phyloP scores from a whole-genome alignment of 2,113 vertebrate genomes.

The Ceuthmochares aereus region DNA sequence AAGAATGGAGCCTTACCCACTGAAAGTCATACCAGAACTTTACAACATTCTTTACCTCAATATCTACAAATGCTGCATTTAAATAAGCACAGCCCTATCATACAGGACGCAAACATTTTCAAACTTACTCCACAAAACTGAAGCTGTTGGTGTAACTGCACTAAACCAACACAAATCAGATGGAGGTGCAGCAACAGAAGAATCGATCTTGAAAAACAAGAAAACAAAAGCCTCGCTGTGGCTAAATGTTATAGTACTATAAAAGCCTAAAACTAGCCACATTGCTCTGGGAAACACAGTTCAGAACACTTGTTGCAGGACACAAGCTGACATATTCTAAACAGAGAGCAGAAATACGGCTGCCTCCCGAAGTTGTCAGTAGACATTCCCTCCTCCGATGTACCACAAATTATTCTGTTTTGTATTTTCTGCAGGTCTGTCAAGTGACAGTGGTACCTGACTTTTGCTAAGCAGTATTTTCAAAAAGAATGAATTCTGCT shows the following conservation, averaged over 20 bases:
- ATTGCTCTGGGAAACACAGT: not conserved
- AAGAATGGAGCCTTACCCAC: accelerated
- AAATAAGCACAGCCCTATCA: not conserved
- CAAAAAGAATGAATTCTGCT: accelerated
- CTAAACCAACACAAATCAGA: not conserved
- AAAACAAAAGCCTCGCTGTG: not conserved
- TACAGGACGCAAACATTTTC: not conserved
- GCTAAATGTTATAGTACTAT: not conserved
- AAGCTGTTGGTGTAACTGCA: not conserved
- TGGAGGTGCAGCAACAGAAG: not conserved
- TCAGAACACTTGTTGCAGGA: not conserved
- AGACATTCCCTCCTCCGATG: not conserved
- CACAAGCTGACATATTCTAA: not conserved
- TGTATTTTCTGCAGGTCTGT: not conserved
- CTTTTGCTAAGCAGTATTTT: not conserved
- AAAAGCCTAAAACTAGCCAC: not conserved
- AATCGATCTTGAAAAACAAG: not conserved
- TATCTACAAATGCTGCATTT: not conserved
- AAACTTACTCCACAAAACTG: not conserved
- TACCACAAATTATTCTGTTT: not conserved
- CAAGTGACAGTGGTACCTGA: not conserved
- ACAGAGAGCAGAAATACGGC: not conserved
- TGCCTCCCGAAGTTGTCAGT: not conserved
- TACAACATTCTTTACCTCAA: not conserved
- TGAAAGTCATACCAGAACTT: not conserved